Evolutionary conservation across 2,888 invertebrate genomes (phyloP), one percentile per base, ranked within the genome.

Genomic region (Harpagoxenus sublaevis): DNA sequence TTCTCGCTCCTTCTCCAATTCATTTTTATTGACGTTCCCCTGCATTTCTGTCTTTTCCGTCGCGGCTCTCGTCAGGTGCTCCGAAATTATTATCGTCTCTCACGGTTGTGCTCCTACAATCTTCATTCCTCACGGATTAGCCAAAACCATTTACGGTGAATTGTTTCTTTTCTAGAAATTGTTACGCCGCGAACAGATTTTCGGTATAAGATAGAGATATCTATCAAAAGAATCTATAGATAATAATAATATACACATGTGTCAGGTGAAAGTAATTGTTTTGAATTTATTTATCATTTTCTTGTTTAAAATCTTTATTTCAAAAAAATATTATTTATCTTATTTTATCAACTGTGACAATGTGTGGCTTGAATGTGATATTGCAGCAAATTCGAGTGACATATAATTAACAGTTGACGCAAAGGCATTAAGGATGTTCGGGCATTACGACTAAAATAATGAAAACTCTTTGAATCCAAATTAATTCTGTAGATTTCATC

Each of bases 1-100:
- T 78, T 78, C 57, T 73, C n/a, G 39, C 9, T 71, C 71, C 60
- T 48, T 60, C 53, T 68, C 39, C 42, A 23, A 73, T 81, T 60
- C 70, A 78, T 73, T 81, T 79, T 73, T 79, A 79, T 79, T 73
- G 39, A 62, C 39, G 31, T 65, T 60, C 45, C 39, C 15, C 45
- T 73, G 51, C 70, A 68, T 15, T 28, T 55, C 12, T 60, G 55
- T 51, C 71, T 84, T 79, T 86, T 63, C 66, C 55, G 15, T 85
- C 86, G 45, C 39, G 51, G 51, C 60, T 63, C 70, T 74, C 84
- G 78, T 89, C 88, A 88, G 81, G 84, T 65, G 70, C 62, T 71
- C 71, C 18, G 42, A 71, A 82, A 71, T 51, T 71, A n/a, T 70
- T 62, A 74, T 70, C 68, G 74, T 62, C 23, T 87, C 87, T 79